Conservation (phyloP, 2,888 invertebrate genomes). For the Eulithis prunata region DNA sequence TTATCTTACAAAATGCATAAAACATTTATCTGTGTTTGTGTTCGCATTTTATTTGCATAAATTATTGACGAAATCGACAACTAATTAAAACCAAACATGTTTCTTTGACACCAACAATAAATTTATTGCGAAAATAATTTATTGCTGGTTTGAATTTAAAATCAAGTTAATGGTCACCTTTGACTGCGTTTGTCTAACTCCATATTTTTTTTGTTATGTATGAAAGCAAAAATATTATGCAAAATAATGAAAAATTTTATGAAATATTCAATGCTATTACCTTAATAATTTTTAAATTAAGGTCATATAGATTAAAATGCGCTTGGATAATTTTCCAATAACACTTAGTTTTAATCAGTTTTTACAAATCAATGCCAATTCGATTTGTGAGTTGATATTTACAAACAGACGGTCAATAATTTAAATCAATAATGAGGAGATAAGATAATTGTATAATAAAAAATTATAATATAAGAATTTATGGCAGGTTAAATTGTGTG, state of each 20-base stretch:
- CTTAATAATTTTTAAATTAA: no score
- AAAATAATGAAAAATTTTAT: not conserved
- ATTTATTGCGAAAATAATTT: constrained; percentile 64
- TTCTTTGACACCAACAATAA: constrained; percentile 54
- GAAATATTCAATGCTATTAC: no score
- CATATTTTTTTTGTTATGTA: not conserved
- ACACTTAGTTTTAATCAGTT: not conserved
- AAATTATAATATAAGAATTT: constrained; percentile 5
- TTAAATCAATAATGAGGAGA: constrained; percentile 1
- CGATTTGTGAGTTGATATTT: not conserved
- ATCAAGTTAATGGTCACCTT: constrained; percentile 4
- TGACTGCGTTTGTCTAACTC: not conserved
- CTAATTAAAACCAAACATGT: constrained; percentile 48
- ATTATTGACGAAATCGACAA: constrained; percentile 42
- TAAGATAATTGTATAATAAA: not conserved
- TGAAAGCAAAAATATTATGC: no score
- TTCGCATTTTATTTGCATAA: constrained; percentile 41
- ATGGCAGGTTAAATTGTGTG: constrained; percentile 54
- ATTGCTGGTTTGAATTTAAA: constrained; percentile 37
- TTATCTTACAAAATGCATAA: constrained; percentile 28
- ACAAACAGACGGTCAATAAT: constrained; percentile 2
- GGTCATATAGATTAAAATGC: no score
- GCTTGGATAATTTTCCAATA: not conserved
- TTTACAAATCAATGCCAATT: not conserved
- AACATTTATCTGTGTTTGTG: constrained; percentile 28